Evolutionary conservation across 2,113 vertebrate species (phyloP), one percentile per base, ranked within the genome.

Genomic region (Tragelaphus buxtoni): DNA sequence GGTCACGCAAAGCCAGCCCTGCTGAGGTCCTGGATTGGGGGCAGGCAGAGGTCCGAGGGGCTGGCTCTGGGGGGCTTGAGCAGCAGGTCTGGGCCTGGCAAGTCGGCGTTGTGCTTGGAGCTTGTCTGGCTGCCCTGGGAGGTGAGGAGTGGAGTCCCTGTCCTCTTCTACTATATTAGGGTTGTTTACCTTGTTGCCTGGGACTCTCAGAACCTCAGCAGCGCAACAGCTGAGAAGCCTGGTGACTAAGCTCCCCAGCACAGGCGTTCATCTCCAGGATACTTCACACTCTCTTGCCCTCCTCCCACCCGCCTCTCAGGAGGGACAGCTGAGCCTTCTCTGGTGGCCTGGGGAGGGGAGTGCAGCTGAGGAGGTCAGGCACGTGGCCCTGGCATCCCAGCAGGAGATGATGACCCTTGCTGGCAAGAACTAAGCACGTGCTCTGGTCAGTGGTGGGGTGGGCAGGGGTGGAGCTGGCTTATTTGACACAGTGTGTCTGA

Each of bases 271-370:
- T n/a, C n/a, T n/a, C n/a, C n/a, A n/a, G n/a, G n/a, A n/a, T n/a
- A n/a, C n/a, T n/a, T n/a, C n/a, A n/a, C n/a, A n/a, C n/a, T n/a
- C n/a, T n/a, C n/a, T n/a, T n/a, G n/a, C n/a, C n/a, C n/a, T n/a
- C n/a, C n/a, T n/a, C n/a, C n/a, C n/a, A n/a, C n/a, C n/a, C n/a
- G n/a, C 56, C 93, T 84, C 74, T 93, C 24, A 11, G 92, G 10
- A 92, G 88, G 94, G 94, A 97, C 96, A 97, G 97, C 97, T 97
- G 96, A 55, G 55, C 93, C 91, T 95, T 97, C 96, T 94, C 95
- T 2, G 45, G 76, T 96, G 79, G 93, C 96, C 69, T 30, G 72
- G 89, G 91, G 96, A 84, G 76, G 65, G 77, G 88, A 32, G 77
- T 32, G 69, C 32, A 56, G 92, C 96, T 47, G 92, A 88, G 85